Evolutionary conservation across 35 echinoderm and acorn worm species (phyloP), one percentile per base, ranked within the genome.

Genomic region (Lytechinus variegatus): DNA sequence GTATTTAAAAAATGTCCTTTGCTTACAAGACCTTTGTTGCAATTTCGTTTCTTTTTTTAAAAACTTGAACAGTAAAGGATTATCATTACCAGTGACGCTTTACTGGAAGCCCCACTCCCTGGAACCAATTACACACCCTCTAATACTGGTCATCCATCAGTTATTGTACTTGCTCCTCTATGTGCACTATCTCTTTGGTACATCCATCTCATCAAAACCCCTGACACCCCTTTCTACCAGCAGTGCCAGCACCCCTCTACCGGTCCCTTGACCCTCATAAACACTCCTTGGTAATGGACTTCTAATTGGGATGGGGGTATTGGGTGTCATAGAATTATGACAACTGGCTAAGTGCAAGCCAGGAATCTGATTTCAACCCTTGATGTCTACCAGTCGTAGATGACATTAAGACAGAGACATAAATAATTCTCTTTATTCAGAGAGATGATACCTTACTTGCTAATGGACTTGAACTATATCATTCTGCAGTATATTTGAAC

Each of bases 301-400:
- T 93, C 54, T 93, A 93, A 93, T 93, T 93, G 92, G 54, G 92
- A 57, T 55, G n/a, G 92, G 24, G 92, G 54, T 54, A 93, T 93
- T 53, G 92, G 52, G 92, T 93, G 55, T 93, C 92, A 54, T 54
- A 27, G 92, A 93, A 93, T 93, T 93, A 93, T 93, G 92, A 93
- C 92, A 93, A 93, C 92, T 93, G 92, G 92, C 92, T 57, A 93
- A 93, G 92, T 93, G 92, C 92, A 16, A 93, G 92, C 21, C 92
- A 93, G 92, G 92, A 93, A 90, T 90, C 88, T 4, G 52, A 90
- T 90, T 90, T 90, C 88, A 90, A 54, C 88, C 24, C 52, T 79
- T 79, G 66, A 79, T 79, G 66, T 79, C 66, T 79, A 24, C 66
- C 66, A 79, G 66, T 79, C 66, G 21, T 79, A 79, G 66, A 79